Conservation (phyloP, 2,888 invertebrate species). For the Nomada fucata region DNA sequence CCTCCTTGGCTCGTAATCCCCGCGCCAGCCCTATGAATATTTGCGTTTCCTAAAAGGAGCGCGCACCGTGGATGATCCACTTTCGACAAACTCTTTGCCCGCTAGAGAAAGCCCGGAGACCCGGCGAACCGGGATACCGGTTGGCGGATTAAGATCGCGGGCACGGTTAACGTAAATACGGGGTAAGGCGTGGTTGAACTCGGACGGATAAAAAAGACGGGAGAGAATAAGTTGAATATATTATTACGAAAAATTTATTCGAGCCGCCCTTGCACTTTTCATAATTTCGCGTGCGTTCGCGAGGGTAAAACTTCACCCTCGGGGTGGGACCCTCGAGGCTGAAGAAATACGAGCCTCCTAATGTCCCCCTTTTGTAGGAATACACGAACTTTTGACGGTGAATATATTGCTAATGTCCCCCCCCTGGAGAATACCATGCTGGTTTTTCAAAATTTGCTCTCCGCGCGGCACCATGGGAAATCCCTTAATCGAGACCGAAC, state of each 20-base stretch:
- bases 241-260: not conserved
- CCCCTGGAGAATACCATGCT: too few relatives aligned
- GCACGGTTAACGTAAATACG: not conserved
- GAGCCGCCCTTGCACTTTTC: not conserved
- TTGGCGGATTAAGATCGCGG: not conserved
- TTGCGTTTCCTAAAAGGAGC: slow-evolving; percentile 25
- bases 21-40: slow-evolving; percentile 29
- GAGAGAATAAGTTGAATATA: too few relatives aligned
- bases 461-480: not conserved
- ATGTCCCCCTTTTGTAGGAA: not conserved
- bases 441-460: not conserved
- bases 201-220: too few relatives aligned
- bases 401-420: not conserved
- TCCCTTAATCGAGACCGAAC: slow-evolving; percentile 1
- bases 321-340: not conserved
- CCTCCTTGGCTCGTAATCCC: slow-evolving; percentile 28
- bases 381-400: not conserved
- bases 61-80: slow-evolving; percentile 30
- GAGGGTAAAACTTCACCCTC: not conserved
- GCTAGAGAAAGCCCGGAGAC: not conserved
- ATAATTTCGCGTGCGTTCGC: not conserved
- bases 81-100: slow-evolving; percentile 26
- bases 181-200: too few relatives aligned
- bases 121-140: not conserved
- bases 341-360: slow-evolving; percentile 13